Evolutionary conservation across 2,113 vertebrate species (phyloP).

Genomic region (Sclerurus mexicanus): DNA sequence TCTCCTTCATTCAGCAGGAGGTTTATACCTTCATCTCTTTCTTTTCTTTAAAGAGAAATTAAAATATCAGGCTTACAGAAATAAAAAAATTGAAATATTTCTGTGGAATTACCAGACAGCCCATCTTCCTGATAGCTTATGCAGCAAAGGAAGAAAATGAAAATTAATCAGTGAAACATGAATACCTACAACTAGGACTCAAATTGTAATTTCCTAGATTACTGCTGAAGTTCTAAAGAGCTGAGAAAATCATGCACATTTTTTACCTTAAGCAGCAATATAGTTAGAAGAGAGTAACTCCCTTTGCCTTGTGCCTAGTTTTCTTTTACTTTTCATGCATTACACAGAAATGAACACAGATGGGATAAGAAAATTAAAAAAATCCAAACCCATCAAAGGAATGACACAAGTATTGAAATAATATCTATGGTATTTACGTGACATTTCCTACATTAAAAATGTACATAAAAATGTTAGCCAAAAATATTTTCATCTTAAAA

Average conservation of each 20-base stretch:
- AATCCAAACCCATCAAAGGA: neutral
- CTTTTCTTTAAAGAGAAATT: neutral
- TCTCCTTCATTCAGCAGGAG: neutral
- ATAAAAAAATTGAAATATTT: neutral
- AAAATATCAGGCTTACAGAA: neutral
- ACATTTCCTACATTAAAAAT: neutral
- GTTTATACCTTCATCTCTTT: neutral
- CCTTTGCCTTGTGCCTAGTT: neutral
- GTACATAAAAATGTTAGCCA: neutral
- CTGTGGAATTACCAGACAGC: neutral
- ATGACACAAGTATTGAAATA: neutral
- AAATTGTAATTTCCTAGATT: neutral
- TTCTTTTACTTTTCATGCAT: neutral
- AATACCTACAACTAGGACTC: neutral
- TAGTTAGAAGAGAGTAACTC: neutral
- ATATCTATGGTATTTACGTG: neutral
- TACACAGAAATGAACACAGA: neutral
- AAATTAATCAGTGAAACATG: neutral
- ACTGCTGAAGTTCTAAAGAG: neutral
- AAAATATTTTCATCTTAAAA: neutral
- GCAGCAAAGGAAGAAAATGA: neutral
- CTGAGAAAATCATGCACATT: neutral
- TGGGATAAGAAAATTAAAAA: neutral
- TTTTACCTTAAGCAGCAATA: neutral
- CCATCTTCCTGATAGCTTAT: neutral